Evolutionary conservation across 2,888 invertebrate species (phyloP).

Genomic region (Diplolepis rosae): DNA sequence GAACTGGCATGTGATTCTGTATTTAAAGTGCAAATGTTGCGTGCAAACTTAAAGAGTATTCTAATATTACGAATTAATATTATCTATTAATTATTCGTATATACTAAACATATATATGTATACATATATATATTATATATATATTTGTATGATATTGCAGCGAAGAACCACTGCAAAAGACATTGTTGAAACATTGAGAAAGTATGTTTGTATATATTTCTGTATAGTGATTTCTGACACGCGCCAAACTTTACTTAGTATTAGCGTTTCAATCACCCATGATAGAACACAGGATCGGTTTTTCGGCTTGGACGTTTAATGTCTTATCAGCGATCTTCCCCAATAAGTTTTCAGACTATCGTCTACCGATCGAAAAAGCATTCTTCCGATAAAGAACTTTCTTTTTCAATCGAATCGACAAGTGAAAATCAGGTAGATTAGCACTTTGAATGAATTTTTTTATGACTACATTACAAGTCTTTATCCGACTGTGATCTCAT

Average conservation of each 20-base stretch:
- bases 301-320: slow-evolving; percentile 1
- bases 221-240: slow-evolving; percentile 51
- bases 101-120: slow-evolving; percentile 46
- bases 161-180: slow-evolving; percentile 49
- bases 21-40: slow-evolving; percentile 69
- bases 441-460: slow-evolving; percentile 13
- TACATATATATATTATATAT: slow-evolving; percentile 43
- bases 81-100: slow-evolving; percentile 58
- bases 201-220: slow-evolving; percentile 65
- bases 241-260: slow-evolving; percentile 22
- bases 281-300: slow-evolving; percentile 38
- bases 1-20: slow-evolving; percentile 69
- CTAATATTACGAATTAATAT: slow-evolving; percentile 64
- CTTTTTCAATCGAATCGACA: not conserved
- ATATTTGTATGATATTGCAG: slow-evolving; percentile 54
- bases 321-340: slow-evolving; percentile 6
- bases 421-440: not conserved
- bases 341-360: slow-evolving; percentile 10
- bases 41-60: slow-evolving; percentile 68
- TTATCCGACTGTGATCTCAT: slow-evolving; percentile 24
- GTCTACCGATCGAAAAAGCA: not conserved
- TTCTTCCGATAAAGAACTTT: not conserved
- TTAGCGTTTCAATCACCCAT: slow-evolving; percentile 36
- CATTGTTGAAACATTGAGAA: slow-evolving; percentile 57
- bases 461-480: slow-evolving; percentile 6